Conservation (phyloP, 1,140 invertebrate genomes). For the Bemisia tabaci region DNA sequence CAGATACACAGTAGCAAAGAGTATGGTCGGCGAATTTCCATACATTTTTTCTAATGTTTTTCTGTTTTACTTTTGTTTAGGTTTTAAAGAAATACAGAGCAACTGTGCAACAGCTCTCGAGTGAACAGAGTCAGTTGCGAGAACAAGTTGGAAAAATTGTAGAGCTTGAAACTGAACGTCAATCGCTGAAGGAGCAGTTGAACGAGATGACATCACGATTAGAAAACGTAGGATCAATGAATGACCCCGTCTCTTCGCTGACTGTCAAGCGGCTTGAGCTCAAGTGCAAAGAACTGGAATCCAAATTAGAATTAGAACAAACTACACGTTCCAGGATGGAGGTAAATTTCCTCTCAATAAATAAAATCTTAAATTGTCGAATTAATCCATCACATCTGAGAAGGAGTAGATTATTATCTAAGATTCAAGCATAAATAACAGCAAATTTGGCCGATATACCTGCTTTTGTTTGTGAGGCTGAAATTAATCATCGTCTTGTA, state of each 20-base stretch:
- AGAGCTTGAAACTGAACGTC: constrained; percentile 59
- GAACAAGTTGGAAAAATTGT: constrained; percentile 68
- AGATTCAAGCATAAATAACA: background rate
- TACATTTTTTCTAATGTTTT: constrained; percentile 13
- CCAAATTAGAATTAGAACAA: constrained; percentile 74
- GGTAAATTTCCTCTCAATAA: constrained; percentile 39
- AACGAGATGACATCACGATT: constrained; percentile 57
- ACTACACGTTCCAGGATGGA: constrained; percentile 70
- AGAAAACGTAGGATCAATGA: constrained; percentile 60
- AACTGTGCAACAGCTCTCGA: constrained; percentile 67
- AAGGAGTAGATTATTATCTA: constrained; percentile 1
- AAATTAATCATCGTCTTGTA: too few species aligned
- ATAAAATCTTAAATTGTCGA: too few species aligned
- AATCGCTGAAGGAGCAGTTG: constrained; percentile 58
- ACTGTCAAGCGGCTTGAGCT: constrained; percentile 52
- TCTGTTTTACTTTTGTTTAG: constrained; percentile 27
- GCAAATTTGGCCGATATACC: background rate
- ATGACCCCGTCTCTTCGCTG: constrained; percentile 61
- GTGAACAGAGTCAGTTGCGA: constrained; percentile 64
- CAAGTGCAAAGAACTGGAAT: constrained; percentile 75
- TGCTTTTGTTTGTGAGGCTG: too few species aligned
- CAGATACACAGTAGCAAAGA: too few species aligned
- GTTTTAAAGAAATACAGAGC: constrained; percentile 84
- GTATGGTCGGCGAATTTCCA: constrained; percentile 8
- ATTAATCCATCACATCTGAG: background rate